Evolutionary conservation across 2,113 vertebrate species (phyloP).

Genomic region (Beaufortia kweichowensis): DNA sequence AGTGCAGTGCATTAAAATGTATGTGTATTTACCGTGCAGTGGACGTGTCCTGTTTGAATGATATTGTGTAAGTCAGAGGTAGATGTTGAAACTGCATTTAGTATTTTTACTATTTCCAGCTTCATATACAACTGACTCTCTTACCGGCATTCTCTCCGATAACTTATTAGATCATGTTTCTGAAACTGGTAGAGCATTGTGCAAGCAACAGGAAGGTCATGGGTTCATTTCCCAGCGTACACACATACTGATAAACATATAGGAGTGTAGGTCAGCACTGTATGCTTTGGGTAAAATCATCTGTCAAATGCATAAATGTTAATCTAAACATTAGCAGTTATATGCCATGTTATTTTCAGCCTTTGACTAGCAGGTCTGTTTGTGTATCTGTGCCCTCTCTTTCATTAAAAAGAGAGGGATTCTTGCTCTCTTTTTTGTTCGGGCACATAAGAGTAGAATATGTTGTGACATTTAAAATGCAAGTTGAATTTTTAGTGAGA

Average conservation of each 20-base stretch:
- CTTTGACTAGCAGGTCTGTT: not conserved
- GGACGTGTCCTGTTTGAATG: not conserved
- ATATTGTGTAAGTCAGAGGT: not conserved
- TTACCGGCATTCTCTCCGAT: not conserved
- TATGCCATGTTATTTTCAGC: conserved; percentile 9
- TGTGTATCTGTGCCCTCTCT: conserved; percentile 15
- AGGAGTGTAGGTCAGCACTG: no score
- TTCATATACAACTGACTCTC: not conserved
- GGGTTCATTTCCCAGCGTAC: no score
- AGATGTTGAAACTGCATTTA: conserved; percentile 22
- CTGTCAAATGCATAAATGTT: not conserved
- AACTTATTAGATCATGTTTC: not conserved
- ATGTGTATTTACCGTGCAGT: not conserved
- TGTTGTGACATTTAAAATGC: conserved; percentile 33
- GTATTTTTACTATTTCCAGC: conserved; percentile 1
- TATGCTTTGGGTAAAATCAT: no score
- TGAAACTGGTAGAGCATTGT: no score
- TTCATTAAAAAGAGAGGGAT: conserved; percentile 25
- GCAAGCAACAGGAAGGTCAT: not conserved
- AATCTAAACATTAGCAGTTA: not conserved
- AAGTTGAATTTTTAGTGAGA: conserved; percentile 13
- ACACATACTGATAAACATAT: no score
- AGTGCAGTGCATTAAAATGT: not conserved
- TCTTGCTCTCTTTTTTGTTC: conserved; percentile 13
- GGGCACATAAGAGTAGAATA: not conserved